phyloP scores from a whole-genome alignment of 1,140 invertebrate species.

The Drosophila albomicans region DNA sequence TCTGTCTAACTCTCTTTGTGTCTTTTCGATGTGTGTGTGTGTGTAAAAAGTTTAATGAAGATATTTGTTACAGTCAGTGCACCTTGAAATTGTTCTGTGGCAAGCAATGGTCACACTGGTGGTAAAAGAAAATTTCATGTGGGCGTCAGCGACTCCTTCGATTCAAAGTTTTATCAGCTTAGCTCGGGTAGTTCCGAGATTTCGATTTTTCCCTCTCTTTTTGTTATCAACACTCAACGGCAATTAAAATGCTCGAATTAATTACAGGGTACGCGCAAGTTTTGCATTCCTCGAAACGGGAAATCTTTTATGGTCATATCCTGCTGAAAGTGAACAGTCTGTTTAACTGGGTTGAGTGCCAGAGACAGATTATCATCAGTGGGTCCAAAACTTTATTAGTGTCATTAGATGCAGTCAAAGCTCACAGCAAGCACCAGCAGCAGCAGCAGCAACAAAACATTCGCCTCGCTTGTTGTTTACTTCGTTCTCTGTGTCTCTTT shows the following conservation, averaged over 20 bases:
- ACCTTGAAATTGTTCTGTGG: conserved; percentile 77
- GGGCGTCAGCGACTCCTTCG: not conserved
- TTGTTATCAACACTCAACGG: not conserved
- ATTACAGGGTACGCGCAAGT: conserved; percentile 7
- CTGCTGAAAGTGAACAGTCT: conserved; percentile 31
- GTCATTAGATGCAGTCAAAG: conserved; percentile 80
- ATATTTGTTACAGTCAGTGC: conserved; percentile 80
- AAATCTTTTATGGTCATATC: conserved; percentile 73
- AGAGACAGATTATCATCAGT: conserved; percentile 80
- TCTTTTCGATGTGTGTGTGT: conserved; percentile 10
- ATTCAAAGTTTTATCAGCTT: not conserved
- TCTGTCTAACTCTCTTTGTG: not conserved
- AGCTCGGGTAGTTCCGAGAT: not conserved
- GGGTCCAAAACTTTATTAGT: conserved; percentile 77
- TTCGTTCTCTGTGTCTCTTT: not conserved
- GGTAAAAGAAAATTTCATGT: conserved; percentile 3
- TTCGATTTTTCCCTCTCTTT: too few relatives aligned
- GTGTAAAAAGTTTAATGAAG: conserved; percentile 71
- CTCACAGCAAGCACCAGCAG: conserved; percentile 61
- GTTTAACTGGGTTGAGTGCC: conserved; percentile 46
- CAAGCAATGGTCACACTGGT: conserved; percentile 48
- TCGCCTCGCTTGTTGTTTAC: conserved; percentile 3
- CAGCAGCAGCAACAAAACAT: conserved; percentile 37
- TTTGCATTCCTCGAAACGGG: not conserved
- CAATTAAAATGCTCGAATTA: not conserved